Base-by-base conservation (phyloP, 64 coral and sea anemone species). In the Catalaphyllia jardinei region DNA sequence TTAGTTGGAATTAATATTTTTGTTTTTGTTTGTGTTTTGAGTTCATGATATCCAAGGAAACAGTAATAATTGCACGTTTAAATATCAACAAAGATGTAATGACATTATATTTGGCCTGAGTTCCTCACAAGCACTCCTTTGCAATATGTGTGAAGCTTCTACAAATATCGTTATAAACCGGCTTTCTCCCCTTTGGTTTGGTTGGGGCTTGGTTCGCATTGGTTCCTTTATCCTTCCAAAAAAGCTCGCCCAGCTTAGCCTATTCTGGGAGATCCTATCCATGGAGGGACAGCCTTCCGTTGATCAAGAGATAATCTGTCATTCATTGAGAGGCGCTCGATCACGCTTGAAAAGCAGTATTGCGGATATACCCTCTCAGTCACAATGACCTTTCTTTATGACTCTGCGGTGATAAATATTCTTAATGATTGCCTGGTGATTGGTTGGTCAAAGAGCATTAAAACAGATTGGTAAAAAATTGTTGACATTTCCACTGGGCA, bases 111-210 rank as follows among this genome's bases (percentile, higher is more conserved):
- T 46, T 46, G 42, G 42, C 42, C 42, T 46, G 9, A 24, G 27
- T 64, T 14, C 17, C 31, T 62, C 62, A 18, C 80, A 33, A 67
- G 12, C 60, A 38, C 10, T 71, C 81, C 81, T 25, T 85, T 85
- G 5, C 81, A 85, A 85, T 85, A 85, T 54, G 20, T n/a, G n/a
- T 57, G 19, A 79, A 71, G 33, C 24, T 85, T 1, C 5, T 71
- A 38, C 2, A 14, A 28, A 15, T 57, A 46, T 79, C 51, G 59
- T 24, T 16, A 3, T 55, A 55, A n/a, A 29, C 42, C 42, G 42
- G 50, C 42, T 75, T 13, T 29, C 24, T 28, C 4, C n/a, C 20
- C 46, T 11, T 16, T 24, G 49, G n/a, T 52, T 79, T 50, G 24
- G 54, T 57, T 50, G 5, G 74, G 31, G 30, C 19, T 77, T 7